Conservation (phyloP, 2,888 invertebrate genomes). For the Anarsia innoxiella region DNA sequence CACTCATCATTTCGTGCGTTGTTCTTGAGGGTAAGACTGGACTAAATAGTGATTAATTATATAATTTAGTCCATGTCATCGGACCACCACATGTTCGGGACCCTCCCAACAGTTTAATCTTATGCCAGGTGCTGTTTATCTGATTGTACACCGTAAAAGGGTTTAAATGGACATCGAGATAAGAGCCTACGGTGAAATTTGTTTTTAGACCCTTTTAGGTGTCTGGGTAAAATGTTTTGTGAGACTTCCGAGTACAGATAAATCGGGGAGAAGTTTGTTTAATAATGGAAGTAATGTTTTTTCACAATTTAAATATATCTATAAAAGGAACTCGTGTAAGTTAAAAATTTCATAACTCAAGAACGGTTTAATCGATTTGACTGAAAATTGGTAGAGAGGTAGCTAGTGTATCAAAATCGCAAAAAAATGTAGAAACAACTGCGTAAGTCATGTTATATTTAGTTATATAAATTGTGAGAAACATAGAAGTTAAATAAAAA, state of each 20-base stretch:
- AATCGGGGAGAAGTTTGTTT: too few relatives aligned
- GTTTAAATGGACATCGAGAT: slow-evolving; percentile 47
- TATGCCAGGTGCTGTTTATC: slow-evolving; percentile 66
- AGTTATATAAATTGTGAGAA: too few relatives aligned
- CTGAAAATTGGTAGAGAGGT: too few relatives aligned
- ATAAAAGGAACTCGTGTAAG: too few relatives aligned
- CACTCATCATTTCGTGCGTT: slow-evolving; percentile 51
- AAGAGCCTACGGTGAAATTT: slow-evolving; percentile 27
- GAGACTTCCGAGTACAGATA: slow-evolving; percentile 12
- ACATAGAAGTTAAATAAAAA: too few relatives aligned
- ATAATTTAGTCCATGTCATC: slow-evolving; percentile 67
- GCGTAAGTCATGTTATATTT: too few relatives aligned
- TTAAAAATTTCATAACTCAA: too few relatives aligned
- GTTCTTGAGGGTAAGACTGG: slow-evolving; percentile 16
- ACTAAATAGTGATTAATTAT: slow-evolving; percentile 69
- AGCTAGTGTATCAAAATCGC: too few relatives aligned
- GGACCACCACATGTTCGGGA: slow-evolving; percentile 38
- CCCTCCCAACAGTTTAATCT: slow-evolving; percentile 48
- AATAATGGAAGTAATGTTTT: too few relatives aligned
- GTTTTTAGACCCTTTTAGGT: slow-evolving; percentile 21
- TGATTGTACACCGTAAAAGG: slow-evolving; percentile 60
- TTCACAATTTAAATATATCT: too few relatives aligned
- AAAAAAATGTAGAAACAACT: too few relatives aligned
- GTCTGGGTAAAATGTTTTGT: slow-evolving; percentile 9
- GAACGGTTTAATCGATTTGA: too few relatives aligned